Evolutionary conservation across 2,888 invertebrate species (phyloP), one percentile per base, ranked within the genome.

Genomic region (Chrysina gloriosa): DNA sequence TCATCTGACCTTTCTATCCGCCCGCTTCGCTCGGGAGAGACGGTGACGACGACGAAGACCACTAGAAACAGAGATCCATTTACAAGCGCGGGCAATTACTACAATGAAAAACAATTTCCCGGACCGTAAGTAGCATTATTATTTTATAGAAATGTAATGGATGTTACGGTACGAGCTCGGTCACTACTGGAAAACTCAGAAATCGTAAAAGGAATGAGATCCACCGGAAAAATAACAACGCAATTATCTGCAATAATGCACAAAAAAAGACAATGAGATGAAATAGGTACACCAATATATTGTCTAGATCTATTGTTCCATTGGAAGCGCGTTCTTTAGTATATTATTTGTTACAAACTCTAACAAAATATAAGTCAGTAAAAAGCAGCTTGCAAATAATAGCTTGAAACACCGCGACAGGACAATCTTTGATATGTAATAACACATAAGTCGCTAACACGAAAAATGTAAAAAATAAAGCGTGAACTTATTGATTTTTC

Each of bases 71-170:
- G n/a, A 52, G 71, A 76, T 75, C 73, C 75, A 73, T 74, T 72
- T 72, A 75, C 74, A 58, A 39, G 39, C 74, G 74, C 72, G 71
- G 64, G 74, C 74, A 75, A 77, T 77, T 77, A 75, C 76, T 71
- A 70, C 70, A 69, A 70, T 73, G 70, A 70, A 73, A 63, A 70
- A 67, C 68, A 29, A 61, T 65, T 39, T 29, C 31, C 45, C 54
- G 34, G 56, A 45, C 48, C 11, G 48, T 23, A 63, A 63, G 50
- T 63, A 63, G 36, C 48, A 36, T 63, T 50, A 63, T 63, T 34
- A 63, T 48, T 48, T 58, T 63, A 63, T 36, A 47, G 47, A 47
- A 63, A 45, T 34, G 48, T 50, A 34, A 47, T 50, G 48, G 47
- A 11, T 34, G 47, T 25, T 34, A 19, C 16, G 29, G 25, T 9